Base-by-base conservation (phyloP, 2,113 vertebrate genomes). In the Esox niger region DNA sequence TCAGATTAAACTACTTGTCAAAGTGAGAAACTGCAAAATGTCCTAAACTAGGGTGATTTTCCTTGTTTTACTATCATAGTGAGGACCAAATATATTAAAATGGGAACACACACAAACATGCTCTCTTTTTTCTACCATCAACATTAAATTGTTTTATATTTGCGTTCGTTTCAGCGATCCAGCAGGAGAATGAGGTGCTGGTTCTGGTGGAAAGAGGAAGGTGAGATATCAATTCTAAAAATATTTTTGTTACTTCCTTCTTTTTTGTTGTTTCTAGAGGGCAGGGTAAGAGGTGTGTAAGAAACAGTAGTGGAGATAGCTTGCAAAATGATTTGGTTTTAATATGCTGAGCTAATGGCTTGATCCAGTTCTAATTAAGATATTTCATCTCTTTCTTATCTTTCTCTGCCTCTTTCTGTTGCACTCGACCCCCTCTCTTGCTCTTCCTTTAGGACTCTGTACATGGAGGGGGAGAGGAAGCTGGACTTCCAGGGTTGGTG, bases 131-230 rank as follows among this genome's bases (percentile, higher is more conserved):
- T 21, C 20, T n/a, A 9, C n/a, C 47, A 58, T 58, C 23, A 20
- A n/a, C 1, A n/a, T 66, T 26, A 43, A 27, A 23, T 2, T 17
- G 3, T 33, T 31, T 11, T 43, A 29, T 58, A 13, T 66, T 9
- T 71, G 43, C 38, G 6, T 52, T n/a, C 43, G 15, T 46, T 30
- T 3, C 88, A 98, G 96, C 95, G 3, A 86, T 93, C 58, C 94
- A 95, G 46, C 92, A 94, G 31, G 95, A 97, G 63, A 93, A 86
- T 0, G 95, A 95, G 25, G 94, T 94, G 59, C 91, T 97, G 62
- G 96, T 98, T 68, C 88, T 98, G 82, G 97, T 97, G 82, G 96
- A 96, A 82, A 92, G 88, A 52, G 91, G 96, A 49, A 95, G 97
- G 97, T 95, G 71, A 88, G 79, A 32, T 11, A 27, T 2, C 4